Base-by-base conservation (phyloP, 1,140 invertebrate species). In the Tribolium castaneum region DNA sequence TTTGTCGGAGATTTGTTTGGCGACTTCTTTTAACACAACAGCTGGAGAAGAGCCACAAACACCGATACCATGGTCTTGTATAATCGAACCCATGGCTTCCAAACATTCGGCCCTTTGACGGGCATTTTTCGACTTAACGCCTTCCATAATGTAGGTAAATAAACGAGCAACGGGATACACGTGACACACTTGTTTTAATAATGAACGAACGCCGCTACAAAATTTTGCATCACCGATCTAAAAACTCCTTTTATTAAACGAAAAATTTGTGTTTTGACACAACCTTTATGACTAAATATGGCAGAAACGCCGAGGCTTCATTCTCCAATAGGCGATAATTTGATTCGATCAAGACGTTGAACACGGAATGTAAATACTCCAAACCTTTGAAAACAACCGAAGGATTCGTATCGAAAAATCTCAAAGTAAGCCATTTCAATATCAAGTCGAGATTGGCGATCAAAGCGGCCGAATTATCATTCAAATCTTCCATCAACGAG, bases 371-470 rank as follows among this genome's bases (percentile, higher is more conserved):
- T 5, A 99, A 88, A 88, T 98, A 99, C 81, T 99, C 98, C 62
- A 99, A 88, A 52, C 95, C 96, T 90, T 97, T 98, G 70, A 99
- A 89, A 30, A 99, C 89, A 25, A 99, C 98, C 19, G 97, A 97
- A 13, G 98, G 98, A 89, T 99, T 99, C 6, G 98, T 99, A 88
- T 99, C 98, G 83, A 98, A 99, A 87, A 99, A 99, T 79, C 98
- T 89, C 10, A 99, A 86, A 0, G 97, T 98, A 77, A 99, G 86
- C 98, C 98, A 99, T 87, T 98, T 98, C 7, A 99, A 89, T 76
- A 99, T 94, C 49, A 99, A 88, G 89, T 99, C 98, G 71, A 99
- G 89, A 89, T 99, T 99, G 9, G 92, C 93, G 25, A 97, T 91
- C 14, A 98, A 90, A 3, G 96, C 94, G 83, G 92, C 91, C 10